Evolutionary conservation across 1,140 invertebrate species (phyloP), one percentile per base, ranked within the genome.

Genomic region (Rhizoglyphus robini): DNA sequence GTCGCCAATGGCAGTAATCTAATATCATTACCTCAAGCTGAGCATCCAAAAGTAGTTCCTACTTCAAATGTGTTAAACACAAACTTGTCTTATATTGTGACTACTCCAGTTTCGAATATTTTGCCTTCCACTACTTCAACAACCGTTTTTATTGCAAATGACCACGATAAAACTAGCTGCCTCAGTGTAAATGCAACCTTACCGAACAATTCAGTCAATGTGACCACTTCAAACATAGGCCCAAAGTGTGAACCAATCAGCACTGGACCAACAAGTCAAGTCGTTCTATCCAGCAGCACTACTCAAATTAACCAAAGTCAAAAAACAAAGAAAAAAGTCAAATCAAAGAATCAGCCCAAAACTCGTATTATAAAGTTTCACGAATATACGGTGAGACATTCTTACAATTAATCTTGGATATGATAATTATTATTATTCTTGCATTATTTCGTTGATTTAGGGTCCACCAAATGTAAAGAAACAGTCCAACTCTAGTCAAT

Each of bases 331-430:
- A 93, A 93, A 76, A 94, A 95, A 77, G 84, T 83, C 31, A 91
- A 90, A 75, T 84, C 85, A 54, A 87, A 89, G 73, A 81, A 84
- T 4, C 80, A 83, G 66, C 82, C 84, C 0, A 96, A 96, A 75
- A 83, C 89, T 1, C 84, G 89, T 66, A 90, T 86, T 47, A 94
- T 96, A 67, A 97, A 97, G 79, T 97, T 97, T 77, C 93, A 97
- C 75, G 94, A 97, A 75, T 96, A 97, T 76, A 96, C 96, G 78
- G 82, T 82, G 70, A 72, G 69, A n/a, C 23, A 67, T 63, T 47
- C n/a, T n/a, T n/a, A n/a, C n/a, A n/a, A n/a, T n/a, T n/a, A n/a
- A n/a, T n/a, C n/a, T n/a, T n/a, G n/a, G n/a, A n/a, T n/a, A n/a
- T n/a, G n/a, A n/a, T n/a, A n/a, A n/a, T n/a, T n/a, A n/a, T n/a